Evolutionary conservation across 2,797 vertebrate species (phyloP).

Genomic region (Lemur catta): DNA sequence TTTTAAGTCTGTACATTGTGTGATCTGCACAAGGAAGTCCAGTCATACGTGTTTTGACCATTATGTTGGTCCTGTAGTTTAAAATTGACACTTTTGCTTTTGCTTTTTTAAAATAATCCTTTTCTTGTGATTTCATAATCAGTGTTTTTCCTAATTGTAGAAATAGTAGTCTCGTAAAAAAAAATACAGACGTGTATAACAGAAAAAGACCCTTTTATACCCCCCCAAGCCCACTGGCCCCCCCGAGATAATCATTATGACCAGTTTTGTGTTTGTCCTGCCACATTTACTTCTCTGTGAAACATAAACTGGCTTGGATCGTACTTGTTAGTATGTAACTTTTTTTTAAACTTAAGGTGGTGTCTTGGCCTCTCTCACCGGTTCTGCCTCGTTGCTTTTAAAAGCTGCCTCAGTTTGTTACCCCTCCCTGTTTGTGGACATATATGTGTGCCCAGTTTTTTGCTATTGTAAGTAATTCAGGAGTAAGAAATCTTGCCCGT

Average conservation of each 20-base stretch:
- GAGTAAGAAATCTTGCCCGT: too few species aligned
- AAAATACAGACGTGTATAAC: neutral
- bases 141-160: neutral
- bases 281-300: neutral
- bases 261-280: too few species aligned
- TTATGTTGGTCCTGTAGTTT: neutral
- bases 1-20: neutral
- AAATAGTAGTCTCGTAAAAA: neutral
- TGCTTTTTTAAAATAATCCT: neutral
- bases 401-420: neutral
- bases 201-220: neutral
- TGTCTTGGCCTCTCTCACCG: neutral
- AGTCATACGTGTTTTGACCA: accelerated
- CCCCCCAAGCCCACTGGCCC: neutral
- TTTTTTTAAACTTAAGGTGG: neutral
- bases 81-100: neutral
- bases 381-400: neutral
- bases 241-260: neutral
- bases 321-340: accelerated
- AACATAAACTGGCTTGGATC: neutral
- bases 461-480: neutral
- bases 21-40: neutral
- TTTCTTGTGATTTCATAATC: neutral
- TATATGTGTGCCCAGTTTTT: neutral
- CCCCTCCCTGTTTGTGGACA: neutral